Conservation (phyloP, 2,113 vertebrate genomes). For the Natator depressus region DNA sequence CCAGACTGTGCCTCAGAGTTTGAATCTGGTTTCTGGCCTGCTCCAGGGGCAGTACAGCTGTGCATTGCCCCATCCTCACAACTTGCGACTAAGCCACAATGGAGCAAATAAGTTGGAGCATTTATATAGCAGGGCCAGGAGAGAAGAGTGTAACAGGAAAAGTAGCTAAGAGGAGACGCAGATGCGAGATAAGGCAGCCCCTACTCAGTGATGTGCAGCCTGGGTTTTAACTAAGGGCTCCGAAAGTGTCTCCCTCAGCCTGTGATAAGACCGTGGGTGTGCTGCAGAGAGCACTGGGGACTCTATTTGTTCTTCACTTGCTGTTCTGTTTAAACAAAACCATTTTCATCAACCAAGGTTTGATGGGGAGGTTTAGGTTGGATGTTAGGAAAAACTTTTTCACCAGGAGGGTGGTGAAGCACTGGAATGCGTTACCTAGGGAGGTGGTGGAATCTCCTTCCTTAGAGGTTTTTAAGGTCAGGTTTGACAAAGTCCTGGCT, state of each 20-base stretch:
- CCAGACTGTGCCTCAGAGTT: background rate
- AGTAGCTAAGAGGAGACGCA: slow-evolving; percentile 14
- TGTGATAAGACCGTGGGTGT: slow-evolving; percentile 8
- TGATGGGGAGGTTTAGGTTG: too few relatives aligned
- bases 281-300: background rate
- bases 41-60: background rate
- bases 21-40: background rate
- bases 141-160: background rate
- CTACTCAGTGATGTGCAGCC: slow-evolving; percentile 52
- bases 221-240: slow-evolving; percentile 64
- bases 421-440: too few relatives aligned
- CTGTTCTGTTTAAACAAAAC: slow-evolving; percentile 44
- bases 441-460: too few relatives aligned
- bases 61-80: background rate
- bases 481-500: too few relatives aligned
- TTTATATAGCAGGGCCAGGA: background rate
- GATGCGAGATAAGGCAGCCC: slow-evolving; percentile 1
- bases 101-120: background rate
- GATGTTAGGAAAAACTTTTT: too few relatives aligned
- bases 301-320: slow-evolving; percentile 42
- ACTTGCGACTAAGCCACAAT: background rate
- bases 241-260: slow-evolving; percentile 19
- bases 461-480: too few relatives aligned
- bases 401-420: too few relatives aligned
- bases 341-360: slow-evolving; percentile 20